These are phyloP conservation scores for Spodoptera frugiperda DNA, from an alignment of 1,140 invertebrate genomes.

Conservation along the genomic window DNA sequence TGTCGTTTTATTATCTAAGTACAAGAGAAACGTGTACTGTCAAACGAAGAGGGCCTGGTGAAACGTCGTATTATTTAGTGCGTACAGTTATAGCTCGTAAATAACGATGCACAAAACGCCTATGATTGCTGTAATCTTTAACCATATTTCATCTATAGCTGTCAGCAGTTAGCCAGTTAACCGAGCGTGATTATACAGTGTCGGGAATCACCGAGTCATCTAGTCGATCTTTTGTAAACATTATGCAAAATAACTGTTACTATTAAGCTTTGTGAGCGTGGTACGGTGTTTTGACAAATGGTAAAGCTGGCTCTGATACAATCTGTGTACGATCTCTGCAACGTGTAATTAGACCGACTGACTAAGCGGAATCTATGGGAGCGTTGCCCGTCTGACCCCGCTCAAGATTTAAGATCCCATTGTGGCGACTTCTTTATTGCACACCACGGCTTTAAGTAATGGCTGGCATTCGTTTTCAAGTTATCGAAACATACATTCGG, in stretches of 20 bases:
- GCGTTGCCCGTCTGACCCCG: constrained; percentile 55
- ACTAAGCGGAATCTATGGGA: constrained; percentile 67
- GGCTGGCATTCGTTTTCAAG: constrained; percentile 48
- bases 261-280: constrained; percentile 41
- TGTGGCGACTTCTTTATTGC: constrained; percentile 58
- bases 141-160: constrained; percentile 41
- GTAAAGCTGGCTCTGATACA: constrained; percentile 50
- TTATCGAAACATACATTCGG: constrained; percentile 50
- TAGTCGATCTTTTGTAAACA: constrained; percentile 50
- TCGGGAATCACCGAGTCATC: constrained; percentile 44
- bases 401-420: constrained; percentile 55
- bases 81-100: constrained; percentile 46
- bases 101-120: constrained; percentile 37
- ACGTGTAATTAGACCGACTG: constrained; percentile 65
- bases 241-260: constrained; percentile 50
- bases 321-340: constrained; percentile 55
- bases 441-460: constrained; percentile 57
- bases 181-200: constrained; percentile 47
- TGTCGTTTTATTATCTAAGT: constrained; percentile 31
- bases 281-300: constrained; percentile 59
- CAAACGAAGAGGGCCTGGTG: neutral
- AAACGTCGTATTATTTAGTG: constrained; percentile 18
- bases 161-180: constrained; percentile 46
- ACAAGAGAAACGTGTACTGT: constrained; percentile 20
- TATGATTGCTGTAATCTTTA: constrained; percentile 47